phyloP scores from a whole-genome alignment of 2,888 invertebrate species.

The Mimumesa dahlbomi region DNA sequence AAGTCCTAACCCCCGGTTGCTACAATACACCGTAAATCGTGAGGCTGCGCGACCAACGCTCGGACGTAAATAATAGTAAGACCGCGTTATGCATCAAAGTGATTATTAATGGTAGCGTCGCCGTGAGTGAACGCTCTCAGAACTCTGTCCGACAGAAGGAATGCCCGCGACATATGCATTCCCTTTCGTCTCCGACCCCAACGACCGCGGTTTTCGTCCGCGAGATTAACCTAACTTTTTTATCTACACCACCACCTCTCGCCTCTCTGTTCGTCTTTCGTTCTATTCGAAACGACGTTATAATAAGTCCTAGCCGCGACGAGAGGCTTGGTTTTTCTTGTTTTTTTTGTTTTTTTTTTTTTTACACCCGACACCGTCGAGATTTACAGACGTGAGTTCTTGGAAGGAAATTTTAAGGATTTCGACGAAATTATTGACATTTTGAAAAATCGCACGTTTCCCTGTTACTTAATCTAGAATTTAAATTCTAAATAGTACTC shows the following conservation, averaged over 20 bases:
- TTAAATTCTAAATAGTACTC: too few species aligned
- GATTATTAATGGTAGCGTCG: constrained; percentile 77
- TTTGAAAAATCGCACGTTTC: too few species aligned
- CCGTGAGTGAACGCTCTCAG: constrained; percentile 72
- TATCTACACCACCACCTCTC: constrained; percentile 13
- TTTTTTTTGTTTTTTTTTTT: too few species aligned
- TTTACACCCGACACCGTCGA: constrained; percentile 40
- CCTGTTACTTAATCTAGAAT: too few species aligned
- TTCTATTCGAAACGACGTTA: constrained; percentile 36
- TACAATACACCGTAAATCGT: constrained; percentile 74
- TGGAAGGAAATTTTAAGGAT: too few species aligned
- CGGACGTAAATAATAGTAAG: constrained; percentile 73
- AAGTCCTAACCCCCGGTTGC: constrained; percentile 44
- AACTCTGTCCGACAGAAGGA: constrained; percentile 70
- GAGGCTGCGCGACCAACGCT: constrained; percentile 55
- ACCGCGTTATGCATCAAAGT: constrained; percentile 76
- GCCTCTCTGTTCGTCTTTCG: background rate
- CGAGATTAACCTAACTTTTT: constrained; percentile 21
- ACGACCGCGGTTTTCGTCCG: constrained; percentile 5
- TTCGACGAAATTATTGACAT: too few species aligned
- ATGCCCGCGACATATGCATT: constrained; percentile 67
- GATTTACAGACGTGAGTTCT: too few species aligned
- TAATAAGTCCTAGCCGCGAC: constrained; percentile 49
- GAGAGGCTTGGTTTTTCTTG: constrained; percentile 42
- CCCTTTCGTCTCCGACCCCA: constrained; percentile 16